Conservation (phyloP, 2,797 vertebrate genomes). For the Sebastes trivittatus region DNA sequence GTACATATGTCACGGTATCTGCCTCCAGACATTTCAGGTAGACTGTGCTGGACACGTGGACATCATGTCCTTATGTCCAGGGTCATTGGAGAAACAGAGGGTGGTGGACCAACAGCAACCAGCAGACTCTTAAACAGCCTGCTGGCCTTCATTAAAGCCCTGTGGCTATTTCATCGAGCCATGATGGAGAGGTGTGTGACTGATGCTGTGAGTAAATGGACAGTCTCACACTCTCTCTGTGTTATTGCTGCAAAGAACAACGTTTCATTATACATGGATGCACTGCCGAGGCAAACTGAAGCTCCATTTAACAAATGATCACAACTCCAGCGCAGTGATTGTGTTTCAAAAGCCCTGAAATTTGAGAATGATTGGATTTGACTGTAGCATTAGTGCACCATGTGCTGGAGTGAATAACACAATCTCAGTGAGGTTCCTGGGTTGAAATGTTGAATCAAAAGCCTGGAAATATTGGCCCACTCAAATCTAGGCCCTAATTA, state of each 20-base stretch:
- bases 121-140: constrained; percentile 43
- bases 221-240: not conserved
- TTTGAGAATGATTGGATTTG: constrained; percentile 35
- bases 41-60: not conserved
- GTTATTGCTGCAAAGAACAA: constrained; percentile 7
- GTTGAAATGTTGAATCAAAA: constrained; percentile 34
- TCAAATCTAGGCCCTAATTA: constrained; percentile 19
- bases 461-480: constrained; percentile 4
- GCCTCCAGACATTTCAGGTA: constrained; percentile 25
- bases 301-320: constrained; percentile 34
- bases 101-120: constrained; percentile 13
- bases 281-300: constrained; percentile 8
- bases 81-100: constrained; percentile 33
- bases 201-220: constrained; percentile 37
- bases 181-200: constrained; percentile 22
- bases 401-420: constrained; percentile 14
- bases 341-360: constrained; percentile 31
- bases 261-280: constrained; percentile 16
- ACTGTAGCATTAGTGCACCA: constrained; percentile 15
- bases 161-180: constrained; percentile 45
- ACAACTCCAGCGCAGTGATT: not conserved
- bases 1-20: constrained; percentile 39
- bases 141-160: constrained; percentile 60
- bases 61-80: constrained; percentile 19
- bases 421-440: not conserved